A percentile compares a stretch with the other conserved stretches of the same genome.
phyloP scores from a whole-genome alignment of 2,113 vertebrate species.

The Rhynchomys soricoides region DNA sequence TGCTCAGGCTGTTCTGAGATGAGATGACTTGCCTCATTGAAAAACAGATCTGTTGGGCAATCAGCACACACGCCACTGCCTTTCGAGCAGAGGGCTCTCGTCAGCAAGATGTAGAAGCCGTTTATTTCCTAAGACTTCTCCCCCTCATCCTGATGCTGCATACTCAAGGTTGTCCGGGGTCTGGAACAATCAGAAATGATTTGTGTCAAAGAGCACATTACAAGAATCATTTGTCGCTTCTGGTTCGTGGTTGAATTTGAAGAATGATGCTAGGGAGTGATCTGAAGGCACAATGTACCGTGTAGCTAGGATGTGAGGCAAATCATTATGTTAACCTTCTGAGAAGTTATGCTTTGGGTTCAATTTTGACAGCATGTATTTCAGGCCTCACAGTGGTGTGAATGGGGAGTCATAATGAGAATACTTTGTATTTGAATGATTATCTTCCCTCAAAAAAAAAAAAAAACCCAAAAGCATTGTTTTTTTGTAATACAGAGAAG shows the following conservation, averaged over 20 bases:
- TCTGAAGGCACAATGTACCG: neutral
- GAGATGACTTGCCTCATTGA: constrained; percentile 13
- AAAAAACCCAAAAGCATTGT: neutral
- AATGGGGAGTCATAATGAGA: constrained; percentile 30
- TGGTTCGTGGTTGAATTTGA: constrained; percentile 62
- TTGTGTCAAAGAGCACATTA: constrained; percentile 79
- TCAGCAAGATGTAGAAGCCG: constrained; percentile 19
- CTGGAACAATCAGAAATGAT: constrained; percentile 77
- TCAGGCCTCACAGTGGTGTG: neutral
- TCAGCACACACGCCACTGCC: neutral
- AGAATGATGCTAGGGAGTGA: constrained; percentile 63
- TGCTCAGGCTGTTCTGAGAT: neutral
- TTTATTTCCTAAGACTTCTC: constrained; percentile 65
- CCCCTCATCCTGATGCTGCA: constrained; percentile 28
- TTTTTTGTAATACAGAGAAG: neutral
- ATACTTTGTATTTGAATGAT: constrained; percentile 4
- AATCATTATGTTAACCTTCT: constrained; percentile 69
- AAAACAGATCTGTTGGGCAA: constrained; percentile 55
- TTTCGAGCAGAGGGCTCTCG: constrained; percentile 18
- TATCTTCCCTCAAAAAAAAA: neutral
- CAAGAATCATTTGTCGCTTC: constrained; percentile 80
- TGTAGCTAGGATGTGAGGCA: constrained; percentile 15
- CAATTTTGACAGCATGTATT: neutral
- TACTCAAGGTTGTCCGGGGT: constrained; percentile 75
- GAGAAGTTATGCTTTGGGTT: constrained; percentile 35